phyloP scores from a whole-genome alignment of 2,797 vertebrate genomes.

The Nyctibius grandis region DNA sequence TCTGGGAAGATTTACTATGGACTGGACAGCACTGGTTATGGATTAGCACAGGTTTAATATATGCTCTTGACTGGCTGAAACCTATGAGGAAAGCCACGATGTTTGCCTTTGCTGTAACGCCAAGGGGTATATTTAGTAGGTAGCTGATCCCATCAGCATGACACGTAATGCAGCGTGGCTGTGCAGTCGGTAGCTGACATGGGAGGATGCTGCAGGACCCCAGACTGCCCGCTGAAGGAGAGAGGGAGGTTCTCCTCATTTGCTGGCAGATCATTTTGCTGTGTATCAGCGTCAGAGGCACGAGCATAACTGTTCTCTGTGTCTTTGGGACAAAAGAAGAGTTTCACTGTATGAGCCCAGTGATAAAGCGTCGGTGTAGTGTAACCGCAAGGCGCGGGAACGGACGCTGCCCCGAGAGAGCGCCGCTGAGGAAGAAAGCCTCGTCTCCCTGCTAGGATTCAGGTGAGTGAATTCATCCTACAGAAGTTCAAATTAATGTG shows the following conservation, averaged over 20 bases:
- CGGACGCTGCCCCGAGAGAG: neutral
- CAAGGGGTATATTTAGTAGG: constrained; percentile 85
- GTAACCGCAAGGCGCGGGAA: neutral
- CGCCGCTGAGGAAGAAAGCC: neutral
- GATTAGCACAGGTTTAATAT: constrained; percentile 66
- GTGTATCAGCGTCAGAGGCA: constrained; percentile 41
- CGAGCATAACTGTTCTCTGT: neutral
- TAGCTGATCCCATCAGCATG: constrained; percentile 74
- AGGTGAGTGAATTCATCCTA: constrained; percentile 50
- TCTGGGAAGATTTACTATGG: constrained; percentile 57
- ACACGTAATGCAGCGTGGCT: constrained; percentile 61
- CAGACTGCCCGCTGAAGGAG: neutral
- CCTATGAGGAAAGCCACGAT: constrained; percentile 76
- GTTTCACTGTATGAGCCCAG: constrained; percentile 26
- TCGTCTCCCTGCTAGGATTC: neutral
- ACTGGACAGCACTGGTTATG: constrained; percentile 44
- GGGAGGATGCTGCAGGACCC: constrained; percentile 71
- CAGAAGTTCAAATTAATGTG: neutral
- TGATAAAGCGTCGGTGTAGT: constrained; percentile 1
- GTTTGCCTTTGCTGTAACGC: constrained; percentile 82
- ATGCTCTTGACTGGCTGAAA: constrained; percentile 73
- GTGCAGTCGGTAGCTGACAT: constrained; percentile 22
- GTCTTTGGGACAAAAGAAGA: constrained; percentile 28
- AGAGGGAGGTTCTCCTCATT: neutral
- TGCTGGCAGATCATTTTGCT: neutral